phyloP scores from a whole-genome alignment of 2,113 vertebrate species.

The Ursus arctos region DNA sequence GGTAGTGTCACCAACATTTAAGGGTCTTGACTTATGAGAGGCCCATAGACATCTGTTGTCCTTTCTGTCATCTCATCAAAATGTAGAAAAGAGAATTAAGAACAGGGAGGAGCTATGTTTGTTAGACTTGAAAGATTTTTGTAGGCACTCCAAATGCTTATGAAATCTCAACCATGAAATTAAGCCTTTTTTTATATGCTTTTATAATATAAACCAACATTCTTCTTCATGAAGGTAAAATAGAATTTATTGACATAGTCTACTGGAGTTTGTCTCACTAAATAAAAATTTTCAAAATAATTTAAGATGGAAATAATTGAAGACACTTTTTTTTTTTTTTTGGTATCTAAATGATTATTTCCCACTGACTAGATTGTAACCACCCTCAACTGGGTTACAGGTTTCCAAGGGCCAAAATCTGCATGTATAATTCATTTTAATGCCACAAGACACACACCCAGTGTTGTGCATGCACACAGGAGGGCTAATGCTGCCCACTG shows the following conservation, averaged over 20 bases:
- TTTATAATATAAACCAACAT: conserved; percentile 29
- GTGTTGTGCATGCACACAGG: neutral
- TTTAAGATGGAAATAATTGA: neutral
- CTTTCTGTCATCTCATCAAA: conserved; percentile 63
- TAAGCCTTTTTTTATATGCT: conserved; percentile 49
- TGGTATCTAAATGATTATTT: neutral
- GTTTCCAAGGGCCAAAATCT: neutral
- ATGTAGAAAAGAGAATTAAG: conserved; percentile 65
- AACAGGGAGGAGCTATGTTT: conserved; percentile 51
- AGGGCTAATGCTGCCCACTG: neutral
- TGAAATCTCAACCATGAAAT: conserved; percentile 78
- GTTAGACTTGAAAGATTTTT: conserved; percentile 64
- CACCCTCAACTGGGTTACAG: neutral
- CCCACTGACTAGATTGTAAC: conserved; percentile 1
- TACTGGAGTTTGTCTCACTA: conserved; percentile 42
- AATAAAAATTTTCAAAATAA: conserved; percentile 33
- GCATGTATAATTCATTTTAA: neutral
- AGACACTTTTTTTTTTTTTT: neutral
- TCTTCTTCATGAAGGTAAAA: conserved; percentile 58
- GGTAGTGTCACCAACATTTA: conserved; percentile 31
- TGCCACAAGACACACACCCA: neutral
- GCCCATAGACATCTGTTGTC: neutral
- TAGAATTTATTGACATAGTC: conserved; percentile 46
- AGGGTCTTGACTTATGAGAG: conserved; percentile 66
- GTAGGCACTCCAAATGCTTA: conserved; percentile 57